Evolutionary conservation across 2,888 invertebrate species (phyloP), one percentile per base, ranked within the genome.

Genomic region (Nomada ferruginata): DNA sequence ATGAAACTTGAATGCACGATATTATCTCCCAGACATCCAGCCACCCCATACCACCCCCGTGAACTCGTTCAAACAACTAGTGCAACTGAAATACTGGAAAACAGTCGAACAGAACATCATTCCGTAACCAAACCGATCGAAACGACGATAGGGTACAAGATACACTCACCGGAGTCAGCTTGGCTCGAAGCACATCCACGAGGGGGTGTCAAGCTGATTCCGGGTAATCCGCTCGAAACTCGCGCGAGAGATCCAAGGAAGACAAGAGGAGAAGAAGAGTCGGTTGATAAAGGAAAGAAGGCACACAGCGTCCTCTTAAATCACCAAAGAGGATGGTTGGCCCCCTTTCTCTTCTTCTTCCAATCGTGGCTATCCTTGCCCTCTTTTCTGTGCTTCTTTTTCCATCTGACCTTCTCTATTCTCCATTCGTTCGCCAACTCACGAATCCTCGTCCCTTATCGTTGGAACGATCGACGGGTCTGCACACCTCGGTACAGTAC

Each of bases 371-470:
- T 26, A 7, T 52, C 57, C 55, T 68, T 9, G 57, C 57, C 57
- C 47, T 61, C 70, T 0, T 36, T 36, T 36, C 73, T 71, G 59
- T 65, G 72, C 73, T 64, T 60, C 53, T 36, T 64, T 42, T 69
- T 53, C 65, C n/a, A 64, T 42, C 44, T 26, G 59, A 47, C 52
- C 44, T 53, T 76, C 57, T 23, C 57, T 26, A 9, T 66, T 61
- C 57, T 57, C 57, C 23, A 23, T 66, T 63, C 53, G 36, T 75
- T 68, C 57, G 66, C 44, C 69, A 63, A 68, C 82, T 81, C 86
- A 81, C 86, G 83, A 85, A 87, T 85, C 82, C 82, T 76, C 71
- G 59, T 71, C 63, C 66, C 75, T 88, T 88, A 86, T 88, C 89
- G 83, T 52, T 10, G 50, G 71, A 71, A 57, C 87, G 83, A 89